Percentiles rank a stretch among this genome's conserved stretches.
These are phyloP conservation scores for Ichneumon xanthorius DNA, from an alignment of 2,888 invertebrate species.

Conservation along the genomic window DNA sequence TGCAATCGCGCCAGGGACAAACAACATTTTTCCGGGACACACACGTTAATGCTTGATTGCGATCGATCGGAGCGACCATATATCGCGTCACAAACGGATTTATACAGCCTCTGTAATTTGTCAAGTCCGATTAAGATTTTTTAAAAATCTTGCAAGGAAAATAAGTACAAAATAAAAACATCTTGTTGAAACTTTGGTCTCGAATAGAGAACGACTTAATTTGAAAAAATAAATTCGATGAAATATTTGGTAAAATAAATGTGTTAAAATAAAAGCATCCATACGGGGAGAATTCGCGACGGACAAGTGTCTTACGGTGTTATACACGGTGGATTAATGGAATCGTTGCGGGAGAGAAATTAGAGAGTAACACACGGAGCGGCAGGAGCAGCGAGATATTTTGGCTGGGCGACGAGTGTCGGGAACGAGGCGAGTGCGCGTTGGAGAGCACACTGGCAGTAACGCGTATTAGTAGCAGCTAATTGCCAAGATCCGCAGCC, in stretches of 20 bases:
- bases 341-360: not conserved
- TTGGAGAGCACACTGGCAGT: slow-evolving; percentile 5
- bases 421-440: slow-evolving; percentile 12
- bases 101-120: not conserved
- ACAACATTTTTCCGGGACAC: slow-evolving; percentile 1
- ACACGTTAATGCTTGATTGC: slow-evolving; percentile 25
- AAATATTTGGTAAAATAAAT: not conserved
- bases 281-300: not conserved
- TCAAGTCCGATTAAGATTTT: not conserved
- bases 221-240: no score
- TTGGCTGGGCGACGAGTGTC: slow-evolving; percentile 6
- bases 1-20: slow-evolving; percentile 3
- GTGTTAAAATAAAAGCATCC: not conserved
- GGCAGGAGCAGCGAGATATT: not conserved
- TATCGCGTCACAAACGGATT: not conserved
- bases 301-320: not conserved
- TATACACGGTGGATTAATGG: not conserved
- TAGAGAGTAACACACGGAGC: not conserved
- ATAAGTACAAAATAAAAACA: not conserved
- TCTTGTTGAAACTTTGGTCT: not conserved
- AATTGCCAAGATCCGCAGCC: slow-evolving; percentile 64
- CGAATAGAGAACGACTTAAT: not conserved
- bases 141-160: not conserved
- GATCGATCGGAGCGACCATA: slow-evolving; percentile 7
- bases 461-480: slow-evolving; percentile 39